phyloP scores from a whole-genome alignment of 2,113 vertebrate species.

The Rhombomys opimus region DNA sequence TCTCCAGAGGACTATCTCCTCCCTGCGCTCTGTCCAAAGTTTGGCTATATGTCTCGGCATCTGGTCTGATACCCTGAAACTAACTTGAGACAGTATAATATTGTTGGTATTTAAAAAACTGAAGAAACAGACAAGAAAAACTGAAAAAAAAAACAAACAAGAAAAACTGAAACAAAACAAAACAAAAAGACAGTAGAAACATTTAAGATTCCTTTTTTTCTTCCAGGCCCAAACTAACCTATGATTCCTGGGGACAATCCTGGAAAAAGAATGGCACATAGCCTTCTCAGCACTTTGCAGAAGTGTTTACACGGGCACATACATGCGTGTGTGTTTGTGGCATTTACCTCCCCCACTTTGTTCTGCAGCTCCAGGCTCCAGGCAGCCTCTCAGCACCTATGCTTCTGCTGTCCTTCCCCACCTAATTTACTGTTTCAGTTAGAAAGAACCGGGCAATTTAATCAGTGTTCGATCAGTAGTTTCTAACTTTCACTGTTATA shows the following conservation, averaged over 20 bases:
- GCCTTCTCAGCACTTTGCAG: neutral
- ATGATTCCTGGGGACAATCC: neutral
- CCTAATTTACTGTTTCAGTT: neutral
- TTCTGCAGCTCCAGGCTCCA: neutral
- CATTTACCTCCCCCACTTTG: neutral
- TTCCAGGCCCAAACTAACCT: rapidly evolving
- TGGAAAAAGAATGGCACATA: neutral
- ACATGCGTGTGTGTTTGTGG: neutral
- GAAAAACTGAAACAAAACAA: neutral
- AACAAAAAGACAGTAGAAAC: neutral
- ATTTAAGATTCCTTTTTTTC: neutral
- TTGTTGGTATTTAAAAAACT: neutral
- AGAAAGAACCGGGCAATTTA: neutral
- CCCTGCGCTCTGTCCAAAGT: too few species aligned
- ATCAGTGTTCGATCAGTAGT: neutral
- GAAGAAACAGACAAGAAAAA: neutral
- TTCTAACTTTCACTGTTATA: neutral
- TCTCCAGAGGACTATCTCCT: too few species aligned
- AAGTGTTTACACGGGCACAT: neutral
- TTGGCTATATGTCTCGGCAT: too few species aligned
- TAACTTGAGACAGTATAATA: neutral
- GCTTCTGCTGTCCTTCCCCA: neutral
- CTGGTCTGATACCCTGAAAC: too few species aligned
- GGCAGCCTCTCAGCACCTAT: neutral
- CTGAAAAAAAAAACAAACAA: neutral